Conservation (phyloP, 2,888 invertebrate genomes). For the Netelia melanura region DNA sequence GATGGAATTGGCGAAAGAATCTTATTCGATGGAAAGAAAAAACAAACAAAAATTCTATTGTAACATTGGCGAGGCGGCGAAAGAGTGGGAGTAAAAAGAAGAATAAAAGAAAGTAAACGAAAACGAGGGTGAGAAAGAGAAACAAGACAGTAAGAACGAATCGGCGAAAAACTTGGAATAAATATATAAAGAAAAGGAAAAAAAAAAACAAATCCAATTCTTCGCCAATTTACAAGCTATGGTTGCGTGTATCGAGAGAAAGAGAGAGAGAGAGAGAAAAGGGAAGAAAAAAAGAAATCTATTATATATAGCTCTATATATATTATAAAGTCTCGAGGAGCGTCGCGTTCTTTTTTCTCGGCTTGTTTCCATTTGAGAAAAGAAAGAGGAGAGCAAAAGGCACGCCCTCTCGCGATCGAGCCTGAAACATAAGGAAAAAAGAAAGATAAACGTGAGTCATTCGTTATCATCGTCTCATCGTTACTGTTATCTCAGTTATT, state of each 20-base stretch:
- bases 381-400: slow-evolving; percentile 6
- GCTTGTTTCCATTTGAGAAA: too few species aligned
- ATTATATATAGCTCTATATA: slow-evolving; percentile 8
- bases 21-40: too few species aligned
- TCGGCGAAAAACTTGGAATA: not conserved
- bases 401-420: slow-evolving; percentile 9
- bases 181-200: not conserved
- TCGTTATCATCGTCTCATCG: slow-evolving; percentile 63
- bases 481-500: slow-evolving; percentile 52
- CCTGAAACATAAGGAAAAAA: slow-evolving; percentile 16
- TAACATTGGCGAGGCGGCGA: too few species aligned
- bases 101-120: not conserved
- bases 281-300: not conserved
- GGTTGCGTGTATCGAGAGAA: not conserved
- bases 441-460: slow-evolving; percentile 42
- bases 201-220: slow-evolving; percentile 12
- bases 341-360: slow-evolving; percentile 13
- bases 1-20: too few species aligned
- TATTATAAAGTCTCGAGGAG: slow-evolving; percentile 26
- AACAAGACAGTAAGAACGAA: not conserved
- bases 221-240: slow-evolving; percentile 46
- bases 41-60: too few species aligned
- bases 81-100: too few species aligned
- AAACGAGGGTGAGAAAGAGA: not conserved
- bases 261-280: too few species aligned